Evolutionary conservation across 2,888 invertebrate genomes (phyloP).

Genomic region (Drosophila borealis): DNA sequence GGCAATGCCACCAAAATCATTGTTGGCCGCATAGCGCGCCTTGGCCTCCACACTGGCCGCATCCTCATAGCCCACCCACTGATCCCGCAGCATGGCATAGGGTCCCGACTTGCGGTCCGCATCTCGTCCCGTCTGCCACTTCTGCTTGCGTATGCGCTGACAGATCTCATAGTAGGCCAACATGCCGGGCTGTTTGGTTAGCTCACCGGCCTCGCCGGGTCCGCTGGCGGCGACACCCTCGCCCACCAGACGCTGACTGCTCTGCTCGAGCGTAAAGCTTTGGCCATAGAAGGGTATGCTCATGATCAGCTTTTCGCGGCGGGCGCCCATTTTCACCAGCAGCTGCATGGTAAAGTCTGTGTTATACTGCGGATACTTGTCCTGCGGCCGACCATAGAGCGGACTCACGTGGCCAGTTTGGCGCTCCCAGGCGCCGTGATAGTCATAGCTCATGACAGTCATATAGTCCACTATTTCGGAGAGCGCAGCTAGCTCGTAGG

Average conservation of each 20-base stretch:
- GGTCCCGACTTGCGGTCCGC: constrained; percentile 88
- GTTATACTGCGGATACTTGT: constrained; percentile 91
- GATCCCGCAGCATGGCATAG: constrained; percentile 91
- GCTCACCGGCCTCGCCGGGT: constrained; percentile 92
- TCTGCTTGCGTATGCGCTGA: constrained; percentile 88
- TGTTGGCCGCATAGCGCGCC: constrained; percentile 90
- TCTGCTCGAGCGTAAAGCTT: constrained; percentile 88
- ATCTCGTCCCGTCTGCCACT: constrained; percentile 89
- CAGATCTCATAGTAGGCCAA: constrained; percentile 95
- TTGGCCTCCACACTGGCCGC: constrained; percentile 90
- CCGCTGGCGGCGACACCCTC: constrained; percentile 89
- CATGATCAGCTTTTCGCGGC: constrained; percentile 90
- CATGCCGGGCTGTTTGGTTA: constrained; percentile 94
- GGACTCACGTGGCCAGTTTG: constrained; percentile 93
- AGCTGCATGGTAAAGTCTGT: constrained; percentile 93
- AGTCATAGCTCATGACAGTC: constrained; percentile 95
- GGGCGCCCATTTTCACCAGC: constrained; percentile 90
- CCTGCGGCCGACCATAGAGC: constrained; percentile 88
- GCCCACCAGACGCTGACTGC: constrained; percentile 81
- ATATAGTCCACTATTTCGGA: constrained; percentile 91
- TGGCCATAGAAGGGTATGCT: constrained; percentile 96
- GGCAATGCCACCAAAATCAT: constrained; percentile 92
- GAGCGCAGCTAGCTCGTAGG: constrained; percentile 91
- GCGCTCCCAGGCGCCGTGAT: constrained; percentile 95
- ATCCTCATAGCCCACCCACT: constrained; percentile 97